Conservation (phyloP, 1,140 invertebrate species). For the Zaprionus taronus region DNA sequence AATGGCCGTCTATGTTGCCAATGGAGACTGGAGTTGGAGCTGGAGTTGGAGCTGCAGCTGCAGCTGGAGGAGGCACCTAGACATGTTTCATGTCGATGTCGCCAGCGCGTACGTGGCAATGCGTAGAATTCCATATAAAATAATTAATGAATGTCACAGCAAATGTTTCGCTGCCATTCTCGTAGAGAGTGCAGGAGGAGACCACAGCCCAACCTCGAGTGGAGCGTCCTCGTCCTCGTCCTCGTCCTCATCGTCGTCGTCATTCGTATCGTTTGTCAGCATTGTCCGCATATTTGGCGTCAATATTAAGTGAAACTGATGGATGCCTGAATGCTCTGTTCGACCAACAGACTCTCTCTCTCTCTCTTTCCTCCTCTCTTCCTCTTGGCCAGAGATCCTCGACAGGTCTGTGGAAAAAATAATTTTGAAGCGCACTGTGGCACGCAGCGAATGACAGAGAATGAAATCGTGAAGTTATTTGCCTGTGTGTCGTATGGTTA, state of each 20-base stretch:
- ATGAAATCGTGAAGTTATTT: conserved; percentile 84
- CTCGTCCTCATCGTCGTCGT: conserved; percentile 9
- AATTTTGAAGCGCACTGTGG: conserved; percentile 83
- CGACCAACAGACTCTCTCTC: conserved; percentile 5
- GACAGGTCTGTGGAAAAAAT: conserved; percentile 53
- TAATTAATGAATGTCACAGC: conserved; percentile 84
- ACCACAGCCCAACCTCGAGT: conserved; percentile 19
- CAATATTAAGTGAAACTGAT: conserved; percentile 84
- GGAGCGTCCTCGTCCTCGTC: conserved; percentile 13
- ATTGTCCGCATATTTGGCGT: conserved; percentile 84
- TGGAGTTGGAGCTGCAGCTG: conserved; percentile 6
- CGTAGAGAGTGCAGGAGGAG: conserved; percentile 22
- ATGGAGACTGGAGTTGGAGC: conserved; percentile 13
- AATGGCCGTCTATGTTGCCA: conserved; percentile 75
- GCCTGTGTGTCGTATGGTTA: conserved; percentile 83
- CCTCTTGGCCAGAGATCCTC: background rate
- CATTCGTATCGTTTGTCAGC: conserved; percentile 81
- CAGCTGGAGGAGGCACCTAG: conserved; percentile 52
- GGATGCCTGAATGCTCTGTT: conserved; percentile 62
- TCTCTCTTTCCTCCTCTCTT: background rate
- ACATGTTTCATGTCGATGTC: conserved; percentile 83
- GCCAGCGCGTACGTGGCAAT: conserved; percentile 83
- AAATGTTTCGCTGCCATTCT: conserved; percentile 67
- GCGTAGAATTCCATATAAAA: conserved; percentile 84
- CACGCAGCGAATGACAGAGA: conserved; percentile 84